A percentile compares a stretch with the other conserved stretches of the same genome.
Conservation (phyloP, 2,888 invertebrate species). For the Therioaphis trifolii region DNA sequence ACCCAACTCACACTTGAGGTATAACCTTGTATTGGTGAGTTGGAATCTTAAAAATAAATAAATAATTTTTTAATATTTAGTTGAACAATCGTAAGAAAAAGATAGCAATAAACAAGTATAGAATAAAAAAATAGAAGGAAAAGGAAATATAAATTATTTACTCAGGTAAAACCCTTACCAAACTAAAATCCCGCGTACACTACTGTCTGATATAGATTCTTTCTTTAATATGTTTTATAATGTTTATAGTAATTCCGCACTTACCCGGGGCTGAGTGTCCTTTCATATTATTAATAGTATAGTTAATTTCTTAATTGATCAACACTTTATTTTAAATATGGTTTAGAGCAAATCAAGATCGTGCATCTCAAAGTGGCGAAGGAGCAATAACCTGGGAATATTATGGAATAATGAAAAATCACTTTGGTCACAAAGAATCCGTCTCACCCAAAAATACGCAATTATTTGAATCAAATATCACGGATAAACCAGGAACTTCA, state of each 20-base stretch:
- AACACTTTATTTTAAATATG: too few species aligned
- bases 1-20: too few species aligned
- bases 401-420: not conserved
- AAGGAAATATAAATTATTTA: too few species aligned
- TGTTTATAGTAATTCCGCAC: not conserved
- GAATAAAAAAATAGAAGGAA: too few species aligned
- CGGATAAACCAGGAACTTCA: not conserved
- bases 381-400: slow-evolving; percentile 7
- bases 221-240: not conserved
- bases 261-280: not conserved
- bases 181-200: too few species aligned
- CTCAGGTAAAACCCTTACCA: too few species aligned
- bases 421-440: not conserved
- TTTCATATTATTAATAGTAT: not conserved
- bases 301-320: not conserved
- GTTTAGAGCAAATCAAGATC: slow-evolving; percentile 17
- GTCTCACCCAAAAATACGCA: not conserved
- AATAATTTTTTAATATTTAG: too few species aligned
- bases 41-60: too few species aligned
- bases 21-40: too few species aligned
- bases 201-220: too few species aligned
- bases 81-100: too few species aligned
- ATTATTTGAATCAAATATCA: not conserved
- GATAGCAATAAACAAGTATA: too few species aligned
- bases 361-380: not conserved